Base-by-base conservation (phyloP, 2,888 invertebrate species). In the Megamerina dolium region DNA sequence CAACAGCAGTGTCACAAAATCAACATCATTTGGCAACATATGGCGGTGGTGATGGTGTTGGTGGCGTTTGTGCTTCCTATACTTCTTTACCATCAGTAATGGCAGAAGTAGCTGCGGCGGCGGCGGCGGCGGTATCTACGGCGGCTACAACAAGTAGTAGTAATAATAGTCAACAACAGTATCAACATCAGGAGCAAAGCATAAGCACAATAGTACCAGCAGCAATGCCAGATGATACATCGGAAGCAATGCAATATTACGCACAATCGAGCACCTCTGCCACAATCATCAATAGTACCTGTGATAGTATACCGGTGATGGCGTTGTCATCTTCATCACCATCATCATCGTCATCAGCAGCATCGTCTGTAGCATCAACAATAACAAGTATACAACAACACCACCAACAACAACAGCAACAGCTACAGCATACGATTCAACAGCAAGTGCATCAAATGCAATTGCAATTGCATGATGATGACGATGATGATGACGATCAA, bases 201-300 rank as follows among this genome's bases (percentile, higher is more conserved):
- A 26, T 19, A 19, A 23, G 19, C 19, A 33, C 6, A 21, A 27
- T n/a, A 20, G 23, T 23, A 27, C 33, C 6, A 33, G 40, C 19
- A 21, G 40, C 19, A 40, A 40, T 40, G 20, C 27, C 26, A 32
- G 40, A 4, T n/a, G n/a, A 40, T 33, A 23, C 40, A 34, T 27
- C 34, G 54, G 23, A 10, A 23, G 10, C 6, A 23, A 23, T 23
- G 10, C 23, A 23, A 23, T 8, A 23, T 23, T 23, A 8, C 10
- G 10, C 6, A 8, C 23, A 23, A 10, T 10, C 23, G 6, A 23
- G 23, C 10, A 23, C 23, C 10, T 23, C 23, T 10, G 23, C 8
- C 6, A 23, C 52, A 52, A 43, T 58, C 58, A 61, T 63, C 56
- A 67, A 66, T 54, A 68, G 68, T 68, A 68, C 68, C 68, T 68